Base-by-base conservation (phyloP, 2,797 vertebrate genomes). In the Erethizon dorsatum region DNA sequence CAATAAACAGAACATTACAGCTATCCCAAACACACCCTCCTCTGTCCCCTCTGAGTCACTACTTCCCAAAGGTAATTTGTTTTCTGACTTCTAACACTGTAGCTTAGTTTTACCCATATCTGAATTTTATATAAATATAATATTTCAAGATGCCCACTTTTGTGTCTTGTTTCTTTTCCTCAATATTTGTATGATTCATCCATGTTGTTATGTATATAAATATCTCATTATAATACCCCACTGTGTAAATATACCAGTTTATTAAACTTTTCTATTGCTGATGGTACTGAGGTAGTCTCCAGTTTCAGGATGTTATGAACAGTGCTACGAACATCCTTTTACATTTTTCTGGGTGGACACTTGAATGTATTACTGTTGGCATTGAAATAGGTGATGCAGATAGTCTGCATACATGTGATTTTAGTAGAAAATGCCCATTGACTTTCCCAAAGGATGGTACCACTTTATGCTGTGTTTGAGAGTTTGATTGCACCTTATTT, bases 141-240 rank as follows among this genome's bases (percentile, higher is more conserved):
- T 63, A 11, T 83, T 61, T 56, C 14, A n/a, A 1, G n/a, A n/a
- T n/a, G 4, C 20, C 12, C 11, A 28, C 12, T 92, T 71, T 65
- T 37, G 71, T 80, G n/a, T 85, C 54, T 85, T 59, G 26, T 13
- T 96, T 80, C 82, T 78, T 87, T 83, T 47, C 37, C 37, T 95
- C 45, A 69, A 4, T 59, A 41, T 95, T 41, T 84, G 28, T 50
- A 2, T 37, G 18, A 82, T n/a, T 54, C 56, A 65, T 6, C 1
- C 33, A 26, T 77, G 26, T 45, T 78, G 41, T 59, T 82, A 1
- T 50, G 45, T 31, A 77, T 31, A 37, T 47, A 5, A 87, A 41
- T 47, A 18, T 52, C 50, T 41, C 37, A 45, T 33, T 77, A 17
- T 24, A 65, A 47, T 83, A 71, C 17, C 17, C 41, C 75, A 87